Evolutionary conservation across 2,797 vertebrate genomes (phyloP).

Genomic region (Lepilemur septentrionalis): DNA sequence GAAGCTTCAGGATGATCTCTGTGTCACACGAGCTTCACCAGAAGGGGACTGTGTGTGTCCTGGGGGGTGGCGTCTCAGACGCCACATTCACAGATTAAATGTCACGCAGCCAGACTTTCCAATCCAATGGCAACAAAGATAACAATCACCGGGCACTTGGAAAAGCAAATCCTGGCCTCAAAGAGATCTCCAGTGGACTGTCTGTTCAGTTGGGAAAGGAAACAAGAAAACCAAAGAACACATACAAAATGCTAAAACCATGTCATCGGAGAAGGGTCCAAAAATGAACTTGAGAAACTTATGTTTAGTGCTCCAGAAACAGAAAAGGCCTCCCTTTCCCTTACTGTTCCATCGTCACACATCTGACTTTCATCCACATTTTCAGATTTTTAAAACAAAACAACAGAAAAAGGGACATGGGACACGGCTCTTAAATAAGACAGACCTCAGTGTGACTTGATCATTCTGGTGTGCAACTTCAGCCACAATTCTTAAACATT

Average conservation of each 20-base stretch:
- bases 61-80: background rate
- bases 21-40: background rate
- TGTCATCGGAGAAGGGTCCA: background rate
- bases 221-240: background rate
- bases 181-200: background rate
- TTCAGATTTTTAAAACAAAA: background rate
- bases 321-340: background rate
- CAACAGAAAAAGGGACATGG: accelerated
- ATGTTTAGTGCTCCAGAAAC: background rate
- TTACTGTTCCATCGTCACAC: background rate
- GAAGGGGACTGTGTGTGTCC: background rate
- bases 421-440: background rate
- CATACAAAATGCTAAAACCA: background rate
- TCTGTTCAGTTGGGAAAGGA: background rate
- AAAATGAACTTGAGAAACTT: background rate
- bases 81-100: background rate
- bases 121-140: background rate
- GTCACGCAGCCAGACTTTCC: background rate
- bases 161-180: background rate
- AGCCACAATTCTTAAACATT: background rate
- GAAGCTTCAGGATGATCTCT: background rate
- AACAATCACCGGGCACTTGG: background rate
- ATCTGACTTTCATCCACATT: background rate
- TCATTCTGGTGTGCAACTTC: background rate
- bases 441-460: background rate